Evolutionary conservation across 2,113 vertebrate species (phyloP).

Genomic region (Pleuronectes platessa): DNA sequence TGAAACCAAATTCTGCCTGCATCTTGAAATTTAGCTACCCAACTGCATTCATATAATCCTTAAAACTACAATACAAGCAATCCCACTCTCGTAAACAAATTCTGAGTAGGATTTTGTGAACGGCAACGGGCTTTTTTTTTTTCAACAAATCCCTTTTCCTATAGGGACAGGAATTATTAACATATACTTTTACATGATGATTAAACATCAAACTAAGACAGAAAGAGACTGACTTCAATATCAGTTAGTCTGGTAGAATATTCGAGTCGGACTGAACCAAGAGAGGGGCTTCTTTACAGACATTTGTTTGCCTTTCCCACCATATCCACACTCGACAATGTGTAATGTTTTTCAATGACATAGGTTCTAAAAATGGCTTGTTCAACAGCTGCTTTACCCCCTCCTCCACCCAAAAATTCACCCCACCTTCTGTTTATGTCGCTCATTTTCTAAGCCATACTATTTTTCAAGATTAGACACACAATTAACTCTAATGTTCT

Average conservation of each 20-base stretch:
- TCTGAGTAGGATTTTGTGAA: slow-evolving; percentile 5
- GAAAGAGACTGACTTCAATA: slow-evolving; percentile 45
- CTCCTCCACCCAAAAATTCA: slow-evolving; percentile 10
- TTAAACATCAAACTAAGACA: slow-evolving; percentile 49
- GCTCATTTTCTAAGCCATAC: slow-evolving; percentile 56
- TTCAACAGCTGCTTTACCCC: slow-evolving; percentile 73
- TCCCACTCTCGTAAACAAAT: neutral
- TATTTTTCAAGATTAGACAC: slow-evolving; percentile 74
- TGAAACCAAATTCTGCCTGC: slow-evolving; percentile 32
- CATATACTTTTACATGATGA: slow-evolving; percentile 63
- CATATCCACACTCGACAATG: slow-evolving; percentile 52
- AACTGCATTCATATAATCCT: slow-evolving; percentile 28
- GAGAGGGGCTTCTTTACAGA: slow-evolving; percentile 30
- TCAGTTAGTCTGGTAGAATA: slow-evolving; percentile 7
- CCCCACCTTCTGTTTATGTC: slow-evolving; percentile 53
- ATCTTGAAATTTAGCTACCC: slow-evolving; percentile 30
- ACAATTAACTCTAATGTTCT: slow-evolving; percentile 73
- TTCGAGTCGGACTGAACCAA: slow-evolving; percentile 23
- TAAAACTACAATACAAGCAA: slow-evolving; percentile 40
- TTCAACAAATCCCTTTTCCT: slow-evolving; percentile 40
- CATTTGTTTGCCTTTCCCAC: slow-evolving; percentile 51
- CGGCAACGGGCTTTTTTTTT: slow-evolving; percentile 35
- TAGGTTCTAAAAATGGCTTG: slow-evolving; percentile 71
- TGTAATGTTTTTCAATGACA: slow-evolving; percentile 76
- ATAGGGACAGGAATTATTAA: slow-evolving; percentile 48